Evolutionary conservation across 92 coral and sea anemone genomes (phyloP).

Genomic region (Phenganax stokvisi): DNA sequence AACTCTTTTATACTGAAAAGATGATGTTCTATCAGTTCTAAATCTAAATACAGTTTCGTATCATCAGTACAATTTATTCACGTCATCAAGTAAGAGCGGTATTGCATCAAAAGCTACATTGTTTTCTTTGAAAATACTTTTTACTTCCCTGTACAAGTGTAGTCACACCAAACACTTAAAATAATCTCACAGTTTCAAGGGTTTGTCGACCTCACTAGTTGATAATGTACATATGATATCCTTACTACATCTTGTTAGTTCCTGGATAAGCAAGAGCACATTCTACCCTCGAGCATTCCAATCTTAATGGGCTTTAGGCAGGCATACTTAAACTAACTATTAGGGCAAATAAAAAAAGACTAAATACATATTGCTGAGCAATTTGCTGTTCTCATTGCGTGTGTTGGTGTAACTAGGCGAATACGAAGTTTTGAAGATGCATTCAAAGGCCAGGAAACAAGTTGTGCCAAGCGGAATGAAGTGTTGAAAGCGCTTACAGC

Average conservation of each 20-base stretch:
- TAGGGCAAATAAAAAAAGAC: too few species aligned
- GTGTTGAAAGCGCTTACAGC: too few species aligned
- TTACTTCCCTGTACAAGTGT: not conserved
- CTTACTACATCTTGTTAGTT: not conserved
- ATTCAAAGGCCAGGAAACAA: too few species aligned
- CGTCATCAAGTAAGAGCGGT: not conserved
- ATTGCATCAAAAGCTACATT: not conserved
- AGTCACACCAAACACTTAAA: not conserved
- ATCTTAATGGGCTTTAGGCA: not conserved
- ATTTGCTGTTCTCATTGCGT: too few species aligned
- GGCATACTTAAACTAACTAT: not conserved
- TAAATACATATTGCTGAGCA: too few species aligned
- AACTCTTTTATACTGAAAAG: not conserved
- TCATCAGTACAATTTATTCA: too few species aligned
- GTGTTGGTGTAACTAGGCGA: too few species aligned
- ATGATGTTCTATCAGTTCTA: not conserved
- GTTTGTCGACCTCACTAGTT: not conserved
- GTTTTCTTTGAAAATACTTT: not conserved
- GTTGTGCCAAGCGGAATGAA: too few species aligned
- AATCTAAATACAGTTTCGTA: too few species aligned
- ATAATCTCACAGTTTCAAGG: slow-evolving; percentile 6
- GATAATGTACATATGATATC: too few species aligned
- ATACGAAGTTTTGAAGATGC: too few species aligned
- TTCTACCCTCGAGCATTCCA: not conserved
- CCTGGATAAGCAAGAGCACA: not conserved